Evolutionary conservation across 2,797 vertebrate genomes (phyloP).

Genomic region (Pangasius krempfi): DNA sequence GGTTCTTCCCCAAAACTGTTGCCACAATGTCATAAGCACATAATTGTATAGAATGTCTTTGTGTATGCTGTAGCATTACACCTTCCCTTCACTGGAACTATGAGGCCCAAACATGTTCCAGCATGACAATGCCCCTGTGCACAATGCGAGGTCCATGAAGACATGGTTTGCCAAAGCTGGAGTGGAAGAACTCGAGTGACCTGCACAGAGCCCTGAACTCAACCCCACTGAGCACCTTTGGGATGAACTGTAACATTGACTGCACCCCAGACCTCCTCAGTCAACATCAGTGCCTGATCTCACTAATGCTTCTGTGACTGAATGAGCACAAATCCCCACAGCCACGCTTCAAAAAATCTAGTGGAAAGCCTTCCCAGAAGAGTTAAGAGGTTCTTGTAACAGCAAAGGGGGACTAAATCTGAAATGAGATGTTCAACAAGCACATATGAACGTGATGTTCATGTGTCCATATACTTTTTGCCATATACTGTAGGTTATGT

Average conservation of each 20-base stretch:
- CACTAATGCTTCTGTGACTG: neutral
- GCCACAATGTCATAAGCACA: neutral
- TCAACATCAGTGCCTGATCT: neutral
- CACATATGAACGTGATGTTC: too few relatives aligned
- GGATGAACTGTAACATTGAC: neutral
- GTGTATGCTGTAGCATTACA: neutral
- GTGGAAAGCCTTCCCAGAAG: neutral
- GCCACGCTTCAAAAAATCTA: neutral
- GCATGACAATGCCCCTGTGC: neutral
- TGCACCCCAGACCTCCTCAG: too few relatives aligned
- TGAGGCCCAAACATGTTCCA: neutral
- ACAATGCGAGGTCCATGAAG: neutral
- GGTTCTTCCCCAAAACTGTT: neutral
- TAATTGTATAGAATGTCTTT: neutral
- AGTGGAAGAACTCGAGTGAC: neutral
- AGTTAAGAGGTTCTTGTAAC: neutral
- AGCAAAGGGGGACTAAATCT: neutral
- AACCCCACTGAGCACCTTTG: neutral
- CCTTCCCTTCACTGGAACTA: neutral
- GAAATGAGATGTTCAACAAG: neutral
- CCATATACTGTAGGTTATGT: neutral
- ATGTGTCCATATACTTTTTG: neutral
- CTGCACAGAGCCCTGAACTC: neutral
- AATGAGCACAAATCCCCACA: neutral
- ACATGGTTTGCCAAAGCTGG: neutral